Percentiles rank a stretch among this genome's conserved stretches.
Evolutionary conservation across 1,140 invertebrate genomes (phyloP).

Genomic region (Drosophila neocordata): DNA sequence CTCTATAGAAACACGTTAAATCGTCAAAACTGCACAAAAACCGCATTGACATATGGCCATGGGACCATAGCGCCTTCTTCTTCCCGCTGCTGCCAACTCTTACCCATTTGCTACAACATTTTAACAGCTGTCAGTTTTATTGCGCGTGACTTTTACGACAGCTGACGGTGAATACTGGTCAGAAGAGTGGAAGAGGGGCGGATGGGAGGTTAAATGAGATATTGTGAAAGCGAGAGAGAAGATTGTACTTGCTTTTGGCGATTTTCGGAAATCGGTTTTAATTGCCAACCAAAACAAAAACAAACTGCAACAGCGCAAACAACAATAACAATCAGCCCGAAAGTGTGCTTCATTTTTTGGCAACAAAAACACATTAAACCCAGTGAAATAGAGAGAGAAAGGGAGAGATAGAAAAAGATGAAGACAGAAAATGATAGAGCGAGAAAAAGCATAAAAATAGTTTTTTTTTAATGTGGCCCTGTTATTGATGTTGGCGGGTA

Average conservation of each 20-base stretch:
- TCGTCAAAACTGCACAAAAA: slow-evolving; percentile 56
- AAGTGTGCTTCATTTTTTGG: slow-evolving; percentile 55
- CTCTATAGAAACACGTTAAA: slow-evolving; percentile 52
- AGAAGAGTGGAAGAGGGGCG: neutral
- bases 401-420: neutral
- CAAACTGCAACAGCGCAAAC: slow-evolving; percentile 31
- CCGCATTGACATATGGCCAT: slow-evolving; percentile 17
- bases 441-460: slow-evolving; percentile 45
- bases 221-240: neutral
- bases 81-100: too few species aligned
- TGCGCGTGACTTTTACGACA: slow-evolving; percentile 78
- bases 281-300: slow-evolving; percentile 75
- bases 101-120: slow-evolving; percentile 45
- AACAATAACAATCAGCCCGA: slow-evolving; percentile 66
- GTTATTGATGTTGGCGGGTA: slow-evolving; percentile 61
- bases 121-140: slow-evolving; percentile 80
- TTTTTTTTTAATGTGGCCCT: slow-evolving; percentile 52
- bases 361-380: slow-evolving; percentile 47
- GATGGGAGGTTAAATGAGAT: neutral
- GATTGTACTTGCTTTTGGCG: slow-evolving; percentile 35
- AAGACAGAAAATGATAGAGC: too few species aligned
- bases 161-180: slow-evolving; percentile 41
- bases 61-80: too few species aligned
- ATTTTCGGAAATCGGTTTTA: slow-evolving; percentile 77
- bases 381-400: neutral